Percentiles rank a stretch among this genome's conserved stretches.
Conservation (phyloP, 2,888 invertebrate species). For the Pollenia amentaria region DNA sequence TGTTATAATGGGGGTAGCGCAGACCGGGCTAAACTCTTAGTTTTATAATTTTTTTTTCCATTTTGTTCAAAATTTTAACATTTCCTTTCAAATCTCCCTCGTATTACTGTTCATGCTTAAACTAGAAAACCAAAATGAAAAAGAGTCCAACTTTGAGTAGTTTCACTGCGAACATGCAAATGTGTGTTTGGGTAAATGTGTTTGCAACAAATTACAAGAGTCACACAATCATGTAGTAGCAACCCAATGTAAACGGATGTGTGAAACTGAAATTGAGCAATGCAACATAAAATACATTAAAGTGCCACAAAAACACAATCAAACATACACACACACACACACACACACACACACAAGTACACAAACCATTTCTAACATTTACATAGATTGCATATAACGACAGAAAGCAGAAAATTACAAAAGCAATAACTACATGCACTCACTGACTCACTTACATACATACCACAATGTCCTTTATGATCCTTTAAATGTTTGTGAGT, state of each 20-base stretch:
- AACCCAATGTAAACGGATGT: constrained; percentile 78
- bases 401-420: constrained; percentile 1
- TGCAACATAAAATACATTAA: constrained; percentile 74
- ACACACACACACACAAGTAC: constrained; percentile 13
- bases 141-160: constrained; percentile 28
- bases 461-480: constrained; percentile 62
- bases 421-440: background rate
- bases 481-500: constrained; percentile 24
- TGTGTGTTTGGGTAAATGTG: background rate
- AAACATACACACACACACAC: constrained; percentile 22
- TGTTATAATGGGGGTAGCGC: too few species aligned
- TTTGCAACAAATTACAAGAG: constrained; percentile 44
- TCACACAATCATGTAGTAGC: constrained; percentile 52
- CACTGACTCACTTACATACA: background rate
- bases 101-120: background rate
- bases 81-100: background rate
- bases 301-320: constrained; percentile 51
- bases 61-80: background rate
- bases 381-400: constrained; percentile 52
- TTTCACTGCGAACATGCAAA: background rate
- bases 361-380: constrained; percentile 35
- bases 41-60: background rate
- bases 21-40: too few species aligned
- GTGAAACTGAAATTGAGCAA: constrained; percentile 84
- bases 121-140: background rate